A percentile compares a stretch with the other conserved stretches of the same genome.
phyloP scores from a whole-genome alignment of 1,140 invertebrate genomes.

The Drosophila subpulchrella region DNA sequence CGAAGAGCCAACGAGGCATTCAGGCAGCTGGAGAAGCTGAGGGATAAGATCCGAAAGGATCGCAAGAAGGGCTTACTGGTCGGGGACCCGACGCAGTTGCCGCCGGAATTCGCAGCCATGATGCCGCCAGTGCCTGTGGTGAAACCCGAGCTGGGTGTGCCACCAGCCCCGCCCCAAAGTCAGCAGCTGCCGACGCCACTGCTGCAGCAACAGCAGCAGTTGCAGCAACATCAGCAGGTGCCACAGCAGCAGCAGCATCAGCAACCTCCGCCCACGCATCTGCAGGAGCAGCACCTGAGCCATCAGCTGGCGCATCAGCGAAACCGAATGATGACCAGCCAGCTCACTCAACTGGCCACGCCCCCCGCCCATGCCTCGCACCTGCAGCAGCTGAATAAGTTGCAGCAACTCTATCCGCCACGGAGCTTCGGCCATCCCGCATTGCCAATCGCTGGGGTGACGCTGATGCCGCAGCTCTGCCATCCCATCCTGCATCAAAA shows the following conservation, averaged over 20 bases:
- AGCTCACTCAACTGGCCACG: conserved; percentile 52
- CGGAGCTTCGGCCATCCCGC: conserved; percentile 77
- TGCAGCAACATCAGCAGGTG: conserved; percentile 43
- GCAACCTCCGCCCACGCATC: conserved; percentile 48
- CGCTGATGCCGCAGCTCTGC: conserved; percentile 80
- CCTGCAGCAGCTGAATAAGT: conserved; percentile 78
- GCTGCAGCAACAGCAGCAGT: conserved; percentile 49
- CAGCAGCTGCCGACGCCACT: conserved; percentile 34
- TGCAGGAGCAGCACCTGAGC: conserved; percentile 40
- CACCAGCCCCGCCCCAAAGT: conserved; percentile 47
- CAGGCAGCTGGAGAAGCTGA: conserved; percentile 76
- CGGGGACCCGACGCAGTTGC: conserved; percentile 66
- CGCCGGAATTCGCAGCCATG: conserved; percentile 69
- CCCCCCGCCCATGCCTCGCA: conserved; percentile 59
- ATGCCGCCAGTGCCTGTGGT: conserved; percentile 77
- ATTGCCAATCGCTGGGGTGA: conserved; percentile 72
- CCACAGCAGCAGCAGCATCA: conserved; percentile 55
- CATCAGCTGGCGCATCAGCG: conserved; percentile 62
- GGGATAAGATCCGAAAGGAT: conserved; percentile 82
- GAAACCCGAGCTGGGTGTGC: conserved; percentile 75
- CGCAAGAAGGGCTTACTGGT: conserved; percentile 77
- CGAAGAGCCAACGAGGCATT: conserved; percentile 79
- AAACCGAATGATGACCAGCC: conserved; percentile 46
- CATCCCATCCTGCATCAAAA: conserved; percentile 82
- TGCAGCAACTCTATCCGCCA: conserved; percentile 79